Conservation (phyloP, 2,888 invertebrate species). For the Acanthopleura granulata region DNA sequence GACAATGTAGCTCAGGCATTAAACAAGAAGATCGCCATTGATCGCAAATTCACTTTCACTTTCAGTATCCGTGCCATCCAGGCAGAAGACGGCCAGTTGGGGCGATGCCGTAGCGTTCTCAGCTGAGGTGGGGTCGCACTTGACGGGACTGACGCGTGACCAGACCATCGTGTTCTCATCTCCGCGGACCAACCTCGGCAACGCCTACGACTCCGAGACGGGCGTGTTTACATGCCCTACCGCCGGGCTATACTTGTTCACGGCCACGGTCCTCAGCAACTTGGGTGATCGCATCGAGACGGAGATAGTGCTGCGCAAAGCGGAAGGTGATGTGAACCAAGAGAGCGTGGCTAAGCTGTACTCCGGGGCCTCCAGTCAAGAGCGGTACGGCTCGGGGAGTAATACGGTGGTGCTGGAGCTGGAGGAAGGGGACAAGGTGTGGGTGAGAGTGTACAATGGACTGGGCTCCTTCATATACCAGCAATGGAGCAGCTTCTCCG, state of each 20-base stretch:
- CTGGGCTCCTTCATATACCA: slow-evolving; percentile 36
- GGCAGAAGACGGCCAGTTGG: too few relatives aligned
- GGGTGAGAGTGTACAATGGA: slow-evolving; percentile 32
- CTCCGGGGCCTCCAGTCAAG: slow-evolving; percentile 31
- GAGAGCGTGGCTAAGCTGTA: slow-evolving; percentile 25
- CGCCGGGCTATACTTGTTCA: slow-evolving; percentile 35
- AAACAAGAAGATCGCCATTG: too few relatives aligned
- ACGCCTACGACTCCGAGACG: slow-evolving; percentile 31
- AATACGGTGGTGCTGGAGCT: slow-evolving; percentile 30
- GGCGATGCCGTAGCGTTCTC: slow-evolving; percentile 19
- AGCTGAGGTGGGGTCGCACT: slow-evolving; percentile 7
- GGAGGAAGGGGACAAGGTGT: slow-evolving; percentile 29
- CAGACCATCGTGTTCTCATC: slow-evolving; percentile 35
- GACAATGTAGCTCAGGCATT: too few relatives aligned
- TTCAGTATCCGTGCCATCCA: too few relatives aligned
- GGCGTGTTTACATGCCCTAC: slow-evolving; percentile 35
- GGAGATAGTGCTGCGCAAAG: slow-evolving; percentile 19
- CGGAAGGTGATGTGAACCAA: not conserved
- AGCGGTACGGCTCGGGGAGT: slow-evolving; percentile 31
- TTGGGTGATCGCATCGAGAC: slow-evolving; percentile 22
- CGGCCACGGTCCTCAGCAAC: slow-evolving; percentile 33
- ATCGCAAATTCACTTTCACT: too few relatives aligned
- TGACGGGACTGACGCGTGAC: slow-evolving; percentile 19
- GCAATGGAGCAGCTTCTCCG: slow-evolving; percentile 37
- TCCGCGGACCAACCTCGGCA: slow-evolving; percentile 29